Evolutionary conservation across 2,888 invertebrate genomes (phyloP), one percentile per base, ranked within the genome.

Genomic region (Dusona sp.): DNA sequence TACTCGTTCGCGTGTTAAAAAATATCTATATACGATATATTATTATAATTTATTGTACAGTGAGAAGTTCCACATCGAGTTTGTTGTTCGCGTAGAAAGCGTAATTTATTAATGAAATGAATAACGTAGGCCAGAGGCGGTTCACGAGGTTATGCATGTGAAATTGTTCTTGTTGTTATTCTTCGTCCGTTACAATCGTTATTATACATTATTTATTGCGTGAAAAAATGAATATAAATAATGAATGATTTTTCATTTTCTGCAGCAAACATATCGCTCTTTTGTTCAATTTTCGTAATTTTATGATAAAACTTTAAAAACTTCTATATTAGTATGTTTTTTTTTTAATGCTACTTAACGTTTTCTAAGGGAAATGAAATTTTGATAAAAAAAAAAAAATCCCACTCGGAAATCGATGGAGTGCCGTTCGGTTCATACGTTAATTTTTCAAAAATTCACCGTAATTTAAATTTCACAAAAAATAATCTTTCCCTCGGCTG

Each of bases 81-180:
- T 29, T 33, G 48, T 70, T 25, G 70, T 67, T 65, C 65, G 25
- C 29, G 36, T 84, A 78, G 45, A 80, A 77, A 81, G 80, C 72
- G 77, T 80, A 77, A 84, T 80, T 84, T 84, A 84, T 84, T 73
- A 57, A 81, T 80, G 72, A 77, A 84, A 81, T 73, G 64, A 70
- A 77, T 80, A 84, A 77, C 80, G 51, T 72, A 72, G 72, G 84
- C 54, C 72, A 81, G 64, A 73, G 79, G 64, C 42, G 68, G 74
- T 45, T 67, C 77, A 51, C 61, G 33, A 33, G 64, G 45, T 80
- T 80, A 84, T 68, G 57, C 45, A 67, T 67, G 65, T 36, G 19
- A 22, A 65, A 77, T 19, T 33, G 65, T 48, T 22, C 36, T 48
- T 22, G 36, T 67, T 36, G 36, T 29, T 36, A 67, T 67, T 13